Conservation (phyloP, 1,140 invertebrate species). For the Philotrypesis tridentata region DNA sequence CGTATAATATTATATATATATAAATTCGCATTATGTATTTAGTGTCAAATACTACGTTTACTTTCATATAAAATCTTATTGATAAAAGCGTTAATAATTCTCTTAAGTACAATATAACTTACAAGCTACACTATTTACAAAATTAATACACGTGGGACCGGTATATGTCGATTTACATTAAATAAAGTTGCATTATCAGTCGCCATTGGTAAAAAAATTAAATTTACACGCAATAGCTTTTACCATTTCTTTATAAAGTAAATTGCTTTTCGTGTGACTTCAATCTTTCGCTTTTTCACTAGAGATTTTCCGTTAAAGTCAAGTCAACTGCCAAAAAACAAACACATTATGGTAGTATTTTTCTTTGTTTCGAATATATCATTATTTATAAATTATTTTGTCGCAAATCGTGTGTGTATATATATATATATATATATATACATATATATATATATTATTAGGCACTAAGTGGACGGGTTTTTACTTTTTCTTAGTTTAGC, state of each 20-base stretch:
- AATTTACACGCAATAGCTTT: slow-evolving; percentile 30
- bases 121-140: slow-evolving; percentile 64
- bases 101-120: slow-evolving; percentile 52
- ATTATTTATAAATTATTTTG: slow-evolving; percentile 52
- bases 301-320: slow-evolving; percentile 40
- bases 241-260: slow-evolving; percentile 7
- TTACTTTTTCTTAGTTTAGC: slow-evolving; percentile 55
- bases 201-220: slow-evolving; percentile 37
- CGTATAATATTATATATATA: slow-evolving; percentile 29
- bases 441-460: slow-evolving; percentile 48
- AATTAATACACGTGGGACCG: slow-evolving; percentile 59
- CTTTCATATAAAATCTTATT: slow-evolving; percentile 64
- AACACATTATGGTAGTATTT: slow-evolving; percentile 26
- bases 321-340: slow-evolving; percentile 14
- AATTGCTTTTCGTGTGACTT: slow-evolving; percentile 17
- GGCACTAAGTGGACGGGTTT: slow-evolving; percentile 69
- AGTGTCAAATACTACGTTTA: slow-evolving; percentile 61
- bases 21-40: slow-evolving; percentile 52
- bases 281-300: slow-evolving; percentile 22
- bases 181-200: background rate
- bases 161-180: slow-evolving; percentile 23
- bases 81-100: slow-evolving; percentile 62
- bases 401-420: slow-evolving; percentile 52
- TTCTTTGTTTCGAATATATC: background rate
- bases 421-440: background rate